Conservation (phyloP, 2,888 invertebrate genomes). For the Iselma pallidipennis region DNA sequence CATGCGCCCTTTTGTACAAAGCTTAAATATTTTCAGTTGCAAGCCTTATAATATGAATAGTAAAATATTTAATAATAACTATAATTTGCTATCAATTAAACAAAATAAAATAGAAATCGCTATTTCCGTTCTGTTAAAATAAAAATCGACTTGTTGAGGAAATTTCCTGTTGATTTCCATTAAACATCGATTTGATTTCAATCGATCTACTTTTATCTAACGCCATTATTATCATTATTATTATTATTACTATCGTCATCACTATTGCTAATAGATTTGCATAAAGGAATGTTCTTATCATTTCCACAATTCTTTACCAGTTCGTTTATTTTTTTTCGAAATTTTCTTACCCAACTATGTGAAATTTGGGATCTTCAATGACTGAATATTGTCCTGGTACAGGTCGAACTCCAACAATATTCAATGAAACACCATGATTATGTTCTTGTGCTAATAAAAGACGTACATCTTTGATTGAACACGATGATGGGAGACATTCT, state of each 20-base stretch:
- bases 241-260: too few species aligned
- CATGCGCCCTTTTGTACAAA: too few species aligned
- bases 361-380: conserved; percentile 67
- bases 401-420: conserved; percentile 64
- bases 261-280: too few species aligned
- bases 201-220: too few species aligned
- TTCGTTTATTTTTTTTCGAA: neutral
- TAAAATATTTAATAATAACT: too few species aligned
- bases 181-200: neutral
- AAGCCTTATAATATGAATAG: too few species aligned
- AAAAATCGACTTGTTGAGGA: neutral
- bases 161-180: neutral
- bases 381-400: conserved; percentile 72
- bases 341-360: conserved; percentile 67
- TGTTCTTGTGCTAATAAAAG: conserved; percentile 50
- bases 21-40: too few species aligned
- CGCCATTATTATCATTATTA: too few species aligned
- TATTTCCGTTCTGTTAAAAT: neutral
- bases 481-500: conserved; percentile 74
- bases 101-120: neutral
- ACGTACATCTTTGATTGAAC: conserved; percentile 61
- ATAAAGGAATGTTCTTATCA: neutral
- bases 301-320: neutral
- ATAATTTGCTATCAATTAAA: neutral
- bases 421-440: conserved; percentile 53